These are phyloP conservation scores for Cynocephalus volans DNA, from an alignment of 2,113 vertebrate species.

Conservation along the genomic window DNA sequence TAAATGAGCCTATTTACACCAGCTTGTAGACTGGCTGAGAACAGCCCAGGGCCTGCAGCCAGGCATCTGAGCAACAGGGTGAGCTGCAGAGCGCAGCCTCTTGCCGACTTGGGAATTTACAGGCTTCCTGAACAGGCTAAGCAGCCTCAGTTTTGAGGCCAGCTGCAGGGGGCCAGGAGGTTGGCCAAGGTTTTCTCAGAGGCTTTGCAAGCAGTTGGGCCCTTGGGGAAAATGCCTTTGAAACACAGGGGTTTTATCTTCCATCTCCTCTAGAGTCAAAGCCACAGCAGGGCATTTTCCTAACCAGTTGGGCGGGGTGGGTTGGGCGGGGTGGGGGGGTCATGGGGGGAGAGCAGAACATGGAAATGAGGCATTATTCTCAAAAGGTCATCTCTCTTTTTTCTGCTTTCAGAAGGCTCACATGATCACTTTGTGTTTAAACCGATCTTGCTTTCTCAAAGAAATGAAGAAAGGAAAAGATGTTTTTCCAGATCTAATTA, in stretches of 20 bases:
- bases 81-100: neutral
- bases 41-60: conserved; percentile 31
- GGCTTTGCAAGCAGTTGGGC: conserved; percentile 36
- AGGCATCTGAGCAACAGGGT: conserved; percentile 33
- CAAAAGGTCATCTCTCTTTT: conserved; percentile 61
- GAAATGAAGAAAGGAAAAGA: conserved; percentile 62
- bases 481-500: conserved; percentile 66
- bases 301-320: neutral
- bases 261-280: conserved; percentile 32
- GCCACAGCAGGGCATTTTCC: conserved; percentile 42
- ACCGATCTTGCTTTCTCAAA: conserved; percentile 69
- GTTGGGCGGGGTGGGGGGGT: rapidly evolving
- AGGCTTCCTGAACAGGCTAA: neutral
- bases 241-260: conserved; percentile 33
- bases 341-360: neutral
- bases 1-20: conserved; percentile 44
- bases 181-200: conserved; percentile 66
- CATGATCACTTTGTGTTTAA: conserved; percentile 71
- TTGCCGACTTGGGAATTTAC: conserved; percentile 21
- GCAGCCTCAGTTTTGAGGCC: conserved; percentile 56
- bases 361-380: conserved; percentile 60
- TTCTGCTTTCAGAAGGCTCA: conserved; percentile 47
- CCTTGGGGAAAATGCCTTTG: conserved; percentile 57
- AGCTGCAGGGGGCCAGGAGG: conserved; percentile 45
- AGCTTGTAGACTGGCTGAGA: conserved; percentile 39